Base-by-base conservation (phyloP, 2,113 vertebrate genomes). In the Rhinichthys klamathensis region DNA sequence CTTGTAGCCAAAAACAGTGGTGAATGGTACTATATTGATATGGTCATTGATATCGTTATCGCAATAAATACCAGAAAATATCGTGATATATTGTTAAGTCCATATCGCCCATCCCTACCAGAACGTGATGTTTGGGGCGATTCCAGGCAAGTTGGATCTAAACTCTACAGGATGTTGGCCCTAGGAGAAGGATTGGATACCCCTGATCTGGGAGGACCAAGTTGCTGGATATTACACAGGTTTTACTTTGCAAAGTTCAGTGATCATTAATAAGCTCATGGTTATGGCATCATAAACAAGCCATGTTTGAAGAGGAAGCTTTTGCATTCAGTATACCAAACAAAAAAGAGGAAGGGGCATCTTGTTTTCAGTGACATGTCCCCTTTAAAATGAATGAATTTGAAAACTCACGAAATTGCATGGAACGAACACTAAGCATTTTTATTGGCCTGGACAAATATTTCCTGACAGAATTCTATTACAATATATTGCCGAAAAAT, bases 391-490 rank as follows among this genome's bases (percentile, higher is more conserved):
- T 27, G 63, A 32, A 32, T 32, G 30, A 38, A 35, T 70, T 38
- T 70, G 18, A 70, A 70, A 70, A 18, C 67, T 35, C 9, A 23
- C 8, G 21, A 21, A n/a, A 13, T 13, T 41, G 18, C 54, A 41
- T 41, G 12, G 41, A 41, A 60, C 21, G 13, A 78, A 78, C 1
- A 3, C 54, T 25, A 41, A 78, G 51, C 32, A 38, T 60, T 38
- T 78, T 25, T 60, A 79, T 79, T 41, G 76, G 11, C 23, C 11
- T 10, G 32, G 32, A 79, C 77, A 79, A 79, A 61, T 79, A 61
- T 79, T n/a, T 79, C 23, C 23, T 79, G 77, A 79, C 56, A 79
- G 77, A 12, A 7, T 25, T 61, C 23, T 13, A 25, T 61, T 61
- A 79, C 77, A 41, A 44, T 60, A 25, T 23, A 58, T 44, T 79